Conservation (phyloP, 2,888 invertebrate genomes). For the Cerastis leucographa region DNA sequence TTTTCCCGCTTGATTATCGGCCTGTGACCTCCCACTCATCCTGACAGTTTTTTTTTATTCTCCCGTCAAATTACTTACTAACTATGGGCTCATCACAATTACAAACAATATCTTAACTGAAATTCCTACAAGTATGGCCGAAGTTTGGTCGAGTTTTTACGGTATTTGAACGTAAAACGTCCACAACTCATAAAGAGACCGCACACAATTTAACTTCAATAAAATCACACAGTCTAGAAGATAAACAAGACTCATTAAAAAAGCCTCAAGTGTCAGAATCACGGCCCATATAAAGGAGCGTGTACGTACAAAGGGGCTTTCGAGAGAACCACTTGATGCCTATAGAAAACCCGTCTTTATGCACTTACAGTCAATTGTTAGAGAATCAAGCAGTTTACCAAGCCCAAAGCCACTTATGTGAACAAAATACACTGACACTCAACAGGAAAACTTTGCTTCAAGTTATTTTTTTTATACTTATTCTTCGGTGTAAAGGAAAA, state of each 20-base stretch:
- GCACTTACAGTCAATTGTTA: constrained; percentile 65
- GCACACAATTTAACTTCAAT: constrained; percentile 1
- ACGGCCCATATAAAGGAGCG: constrained; percentile 45
- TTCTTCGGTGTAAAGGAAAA: constrained; percentile 24
- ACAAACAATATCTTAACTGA: neutral
- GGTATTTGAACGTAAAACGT: neutral
- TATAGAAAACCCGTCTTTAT: constrained; percentile 60
- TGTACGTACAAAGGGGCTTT: constrained; percentile 54
- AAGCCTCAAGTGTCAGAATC: constrained; percentile 44
- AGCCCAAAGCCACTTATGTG: constrained; percentile 45
- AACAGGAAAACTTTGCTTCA: constrained; percentile 38
- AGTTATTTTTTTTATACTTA: constrained; percentile 30
- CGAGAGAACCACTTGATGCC: constrained; percentile 56
- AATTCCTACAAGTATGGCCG: no score
- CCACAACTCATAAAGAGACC: no score
- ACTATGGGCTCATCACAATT: no score
- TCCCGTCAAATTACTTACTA: neutral
- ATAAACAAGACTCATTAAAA: constrained; percentile 37
- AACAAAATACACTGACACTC: constrained; percentile 57
- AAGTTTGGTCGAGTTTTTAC: neutral
- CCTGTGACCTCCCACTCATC: neutral
- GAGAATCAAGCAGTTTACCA: constrained; percentile 63
- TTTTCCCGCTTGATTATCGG: neutral
- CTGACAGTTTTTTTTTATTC: neutral
- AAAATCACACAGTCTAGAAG: constrained; percentile 13